These are phyloP conservation scores for Dendronephthya gigantea DNA, from an alignment of 64 coral and sea anemone genomes.

Conservation along the genomic window DNA sequence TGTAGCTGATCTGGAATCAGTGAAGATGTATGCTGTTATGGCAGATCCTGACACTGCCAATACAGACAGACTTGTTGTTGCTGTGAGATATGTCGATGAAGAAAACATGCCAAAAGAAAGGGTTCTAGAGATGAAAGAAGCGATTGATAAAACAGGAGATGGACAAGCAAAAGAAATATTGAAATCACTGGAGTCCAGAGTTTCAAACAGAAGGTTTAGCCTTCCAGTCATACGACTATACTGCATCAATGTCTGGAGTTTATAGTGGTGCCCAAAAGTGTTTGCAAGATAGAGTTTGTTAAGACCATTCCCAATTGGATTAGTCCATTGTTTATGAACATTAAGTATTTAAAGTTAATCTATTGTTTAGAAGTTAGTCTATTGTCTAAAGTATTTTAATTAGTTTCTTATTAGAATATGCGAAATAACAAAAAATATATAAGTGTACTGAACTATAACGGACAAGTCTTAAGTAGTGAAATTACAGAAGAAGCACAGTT, in stretches of 20 bases:
- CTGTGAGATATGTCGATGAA: constrained; percentile 20
- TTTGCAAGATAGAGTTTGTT: neutral
- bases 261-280: neutral
- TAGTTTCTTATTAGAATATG: too few relatives aligned
- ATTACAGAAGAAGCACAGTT: too few relatives aligned
- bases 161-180: neutral
- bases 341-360: too few relatives aligned
- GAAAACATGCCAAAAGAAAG: neutral
- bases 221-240: constrained; percentile 11
- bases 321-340: too few relatives aligned
- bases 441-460: too few relatives aligned
- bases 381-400: too few relatives aligned
- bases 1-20: neutral
- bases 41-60: neutral
- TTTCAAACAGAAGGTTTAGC: neutral
- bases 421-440: too few relatives aligned
- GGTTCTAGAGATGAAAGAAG: neutral
- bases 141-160: neutral
- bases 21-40: neutral
- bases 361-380: too few relatives aligned
- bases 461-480: too few relatives aligned
- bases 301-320: neutral
- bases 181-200: neutral
- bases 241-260: neutral
- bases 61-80: constrained; percentile 12